These are phyloP conservation scores for Oreochromis aureus DNA, from an alignment of 2,113 vertebrate species.

Conservation along the genomic window DNA sequence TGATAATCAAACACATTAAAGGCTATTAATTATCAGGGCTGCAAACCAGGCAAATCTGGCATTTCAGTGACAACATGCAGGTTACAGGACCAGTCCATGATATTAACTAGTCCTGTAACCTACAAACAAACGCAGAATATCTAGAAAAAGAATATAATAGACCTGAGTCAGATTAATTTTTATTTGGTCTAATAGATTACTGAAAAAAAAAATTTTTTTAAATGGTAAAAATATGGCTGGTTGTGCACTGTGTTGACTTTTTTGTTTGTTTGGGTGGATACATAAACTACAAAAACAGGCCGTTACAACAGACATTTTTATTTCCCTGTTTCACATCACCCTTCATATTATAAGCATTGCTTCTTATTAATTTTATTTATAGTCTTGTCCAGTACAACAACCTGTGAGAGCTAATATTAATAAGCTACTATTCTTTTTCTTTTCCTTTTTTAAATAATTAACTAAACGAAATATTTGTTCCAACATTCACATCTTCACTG, in stretches of 20 bases:
- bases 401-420: background rate
- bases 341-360: background rate
- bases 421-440: background rate
- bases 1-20: background rate
- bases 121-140: background rate
- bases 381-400: background rate
- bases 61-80: background rate
- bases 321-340: background rate
- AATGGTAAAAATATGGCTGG: accelerated
- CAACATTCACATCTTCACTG: background rate
- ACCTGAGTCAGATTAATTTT: accelerated
- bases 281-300: background rate
- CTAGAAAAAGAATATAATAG: background rate
- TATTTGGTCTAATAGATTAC: background rate
- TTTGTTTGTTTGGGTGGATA: background rate
- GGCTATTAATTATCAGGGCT: background rate
- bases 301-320: background rate
- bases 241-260: background rate
- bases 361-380: background rate
- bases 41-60: background rate
- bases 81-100: background rate
- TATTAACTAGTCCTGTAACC: background rate
- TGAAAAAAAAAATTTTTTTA: background rate
- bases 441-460: background rate
- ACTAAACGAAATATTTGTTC: background rate